Base-by-base conservation (phyloP, 2,888 invertebrate genomes). In the Leptodirus hochenwartii region DNA sequence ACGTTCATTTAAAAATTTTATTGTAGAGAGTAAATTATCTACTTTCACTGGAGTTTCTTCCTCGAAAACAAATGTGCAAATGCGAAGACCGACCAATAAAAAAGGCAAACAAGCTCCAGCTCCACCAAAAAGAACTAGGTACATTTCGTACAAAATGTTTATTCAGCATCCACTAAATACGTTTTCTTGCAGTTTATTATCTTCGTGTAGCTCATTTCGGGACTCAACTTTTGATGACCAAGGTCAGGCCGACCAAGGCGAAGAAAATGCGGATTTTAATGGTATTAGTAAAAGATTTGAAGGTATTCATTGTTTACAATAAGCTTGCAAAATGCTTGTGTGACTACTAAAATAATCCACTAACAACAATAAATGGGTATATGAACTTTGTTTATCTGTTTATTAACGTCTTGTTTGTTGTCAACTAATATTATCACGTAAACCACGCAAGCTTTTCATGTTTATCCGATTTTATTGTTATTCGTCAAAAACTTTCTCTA, bases 91-190 rank as follows among this genome's bases (percentile, higher is more conserved):
- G 29, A 84, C 82, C 35, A 84, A 84, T 54, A 71, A 84, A 41
- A 79, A 81, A 49, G 88, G 88, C 41, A 90, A 90, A 55, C 84
- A 84, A 48, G 90, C 91, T 15, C 95, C 95, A 25, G 82, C 88
- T 12, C 93, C 93, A 35, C 93, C 93, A 17, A 90, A 91, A 56
- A 67, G 93, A 43, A 93, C 93, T 40, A 87, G 85, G 84, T 85
- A 59, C 27, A 41, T 27, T 14, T 27, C 8, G n/a, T 13, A 22
- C n/a, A 12, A 4, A 15, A 24, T 6, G 22, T n/a, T 35, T 33
- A 20, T 24, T 35, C 20, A 14, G 10, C 22, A 22, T 11, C 3
- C 22, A 22, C 22, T 22, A n/a, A n/a, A n/a, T n/a, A n/a, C n/a
- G 35, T 44, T 43, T 42, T 39, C 43, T 59, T 59, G 47, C 65